A percentile compares a stretch with the other conserved stretches of the same genome.
These are phyloP conservation scores for Pipra filicauda DNA, from an alignment of 2,113 vertebrate species.

Conservation along the genomic window DNA sequence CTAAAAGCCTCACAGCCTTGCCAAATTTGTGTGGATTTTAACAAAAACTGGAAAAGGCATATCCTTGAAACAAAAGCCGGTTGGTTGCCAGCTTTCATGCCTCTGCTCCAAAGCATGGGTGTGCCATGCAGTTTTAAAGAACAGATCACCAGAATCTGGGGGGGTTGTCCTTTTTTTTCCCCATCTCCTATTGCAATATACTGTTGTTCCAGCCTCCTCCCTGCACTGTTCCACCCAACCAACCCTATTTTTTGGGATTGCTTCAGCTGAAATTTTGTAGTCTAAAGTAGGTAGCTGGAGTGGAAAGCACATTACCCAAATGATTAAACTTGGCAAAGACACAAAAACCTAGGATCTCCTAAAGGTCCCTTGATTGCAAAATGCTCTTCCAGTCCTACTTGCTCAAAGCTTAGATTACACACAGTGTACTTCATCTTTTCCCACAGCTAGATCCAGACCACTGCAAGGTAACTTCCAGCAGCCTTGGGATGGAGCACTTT, in stretches of 20 bases:
- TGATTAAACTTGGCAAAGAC: not conserved
- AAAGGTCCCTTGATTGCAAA: not conserved
- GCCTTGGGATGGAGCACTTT: not conserved
- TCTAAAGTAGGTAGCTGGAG: not conserved
- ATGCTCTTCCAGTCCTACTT: not conserved
- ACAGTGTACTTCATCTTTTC: rapidly evolving
- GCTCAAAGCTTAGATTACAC: not conserved
- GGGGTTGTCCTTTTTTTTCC: not conserved
- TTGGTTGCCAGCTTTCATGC: not conserved
- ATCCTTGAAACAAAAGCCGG: conserved; percentile 26
- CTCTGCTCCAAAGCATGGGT: not conserved
- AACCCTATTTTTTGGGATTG: not conserved
- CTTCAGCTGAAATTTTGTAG: not conserved
- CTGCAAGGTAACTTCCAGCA: not conserved
- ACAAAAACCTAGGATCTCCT: not conserved
- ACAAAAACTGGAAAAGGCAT: not conserved
- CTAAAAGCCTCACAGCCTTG: not conserved
- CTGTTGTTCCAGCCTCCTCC: not conserved
- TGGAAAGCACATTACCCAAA: not conserved
- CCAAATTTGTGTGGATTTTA: not conserved
- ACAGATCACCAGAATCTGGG: not conserved
- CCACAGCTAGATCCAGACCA: not conserved
- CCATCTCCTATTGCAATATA: not conserved
- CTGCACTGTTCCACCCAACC: not conserved
- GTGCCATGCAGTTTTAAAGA: not conserved